Conservation (phyloP, 1,140 invertebrate genomes). For the Drosophila melanica region DNA sequence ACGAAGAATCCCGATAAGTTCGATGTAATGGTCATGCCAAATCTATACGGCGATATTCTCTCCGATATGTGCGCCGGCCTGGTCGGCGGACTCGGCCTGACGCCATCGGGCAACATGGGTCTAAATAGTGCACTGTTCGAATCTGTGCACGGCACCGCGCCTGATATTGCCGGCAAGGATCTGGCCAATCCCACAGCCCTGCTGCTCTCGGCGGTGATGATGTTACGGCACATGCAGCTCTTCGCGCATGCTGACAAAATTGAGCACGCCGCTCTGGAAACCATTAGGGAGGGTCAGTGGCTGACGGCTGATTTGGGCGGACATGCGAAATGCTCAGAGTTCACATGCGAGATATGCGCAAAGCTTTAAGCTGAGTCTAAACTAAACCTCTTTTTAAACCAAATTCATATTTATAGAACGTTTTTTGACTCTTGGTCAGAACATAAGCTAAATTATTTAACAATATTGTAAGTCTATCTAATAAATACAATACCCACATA, state of each 20-base stretch:
- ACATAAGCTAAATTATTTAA: too few species aligned
- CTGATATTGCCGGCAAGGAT: constrained; percentile 99
- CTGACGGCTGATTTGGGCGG: constrained; percentile 98
- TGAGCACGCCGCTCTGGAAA: constrained; percentile 94
- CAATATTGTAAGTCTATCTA: too few species aligned
- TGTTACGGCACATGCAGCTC: constrained; percentile 97
- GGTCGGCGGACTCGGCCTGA: constrained; percentile 98
- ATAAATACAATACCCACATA: too few species aligned
- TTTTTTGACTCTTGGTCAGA: too few species aligned
- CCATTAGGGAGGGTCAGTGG: constrained; percentile 94
- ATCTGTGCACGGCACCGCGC: constrained; percentile 99
- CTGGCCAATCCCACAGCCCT: constrained; percentile 99
- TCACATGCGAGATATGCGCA: constrained; percentile 96
- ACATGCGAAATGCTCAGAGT: constrained; percentile 97
- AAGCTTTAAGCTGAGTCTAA: constrained; percentile 59
- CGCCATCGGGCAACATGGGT: constrained; percentile 99
- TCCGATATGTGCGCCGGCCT: constrained; percentile 99
- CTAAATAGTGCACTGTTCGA: constrained; percentile 99
- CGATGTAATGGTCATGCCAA: constrained; percentile 99
- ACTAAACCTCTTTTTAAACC: too few species aligned
- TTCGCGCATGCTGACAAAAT: constrained; percentile 93
- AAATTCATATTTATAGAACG: too few species aligned
- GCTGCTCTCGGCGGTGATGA: constrained; percentile 98
- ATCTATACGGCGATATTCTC: constrained; percentile 99
- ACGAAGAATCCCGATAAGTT: constrained; percentile 98